These are phyloP conservation scores for Aphodius granarius DNA, from an alignment of 2,888 invertebrate genomes.

Conservation along the genomic window DNA sequence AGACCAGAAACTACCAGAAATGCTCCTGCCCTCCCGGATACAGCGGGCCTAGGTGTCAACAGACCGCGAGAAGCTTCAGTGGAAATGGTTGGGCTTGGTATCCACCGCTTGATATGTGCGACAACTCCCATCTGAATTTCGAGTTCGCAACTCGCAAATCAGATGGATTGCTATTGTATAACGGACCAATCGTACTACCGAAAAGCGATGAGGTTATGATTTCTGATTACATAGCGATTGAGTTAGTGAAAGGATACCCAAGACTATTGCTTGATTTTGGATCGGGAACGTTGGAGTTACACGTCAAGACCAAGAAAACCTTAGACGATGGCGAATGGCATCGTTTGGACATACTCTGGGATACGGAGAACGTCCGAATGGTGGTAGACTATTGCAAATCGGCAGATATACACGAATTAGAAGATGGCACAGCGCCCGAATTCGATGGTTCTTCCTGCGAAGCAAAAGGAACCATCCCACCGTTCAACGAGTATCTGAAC, in stretches of 20 bases:
- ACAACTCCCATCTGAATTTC: conserved; percentile 90
- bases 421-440: conserved; percentile 85
- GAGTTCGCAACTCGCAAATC: conserved; percentile 93
- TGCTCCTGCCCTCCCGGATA: conserved; percentile 93
- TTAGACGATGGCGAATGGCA: conserved; percentile 99
- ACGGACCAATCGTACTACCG: conserved; percentile 94
- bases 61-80: conserved; percentile 91
- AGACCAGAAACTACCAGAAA: conserved; percentile 82
- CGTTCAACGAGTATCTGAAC: conserved; percentile 94
- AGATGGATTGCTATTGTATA: conserved; percentile 91
- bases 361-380: conserved; percentile 89
- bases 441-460: conserved; percentile 91
- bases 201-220: conserved; percentile 85
- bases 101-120: conserved; percentile 95
- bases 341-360: conserved; percentile 93
- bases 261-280: conserved; percentile 92
- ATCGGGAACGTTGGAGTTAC: conserved; percentile 84
- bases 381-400: conserved; percentile 93
- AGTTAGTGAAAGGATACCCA: conserved; percentile 90
- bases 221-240: conserved; percentile 93
- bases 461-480: conserved; percentile 86
- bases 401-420: conserved; percentile 84
- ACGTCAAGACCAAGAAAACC: conserved; percentile 82
- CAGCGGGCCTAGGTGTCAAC: conserved; percentile 96
- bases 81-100: conserved; percentile 99